phyloP scores from a whole-genome alignment of 2,797 vertebrate genomes.

The Buphagus erythrorhynchus region DNA sequence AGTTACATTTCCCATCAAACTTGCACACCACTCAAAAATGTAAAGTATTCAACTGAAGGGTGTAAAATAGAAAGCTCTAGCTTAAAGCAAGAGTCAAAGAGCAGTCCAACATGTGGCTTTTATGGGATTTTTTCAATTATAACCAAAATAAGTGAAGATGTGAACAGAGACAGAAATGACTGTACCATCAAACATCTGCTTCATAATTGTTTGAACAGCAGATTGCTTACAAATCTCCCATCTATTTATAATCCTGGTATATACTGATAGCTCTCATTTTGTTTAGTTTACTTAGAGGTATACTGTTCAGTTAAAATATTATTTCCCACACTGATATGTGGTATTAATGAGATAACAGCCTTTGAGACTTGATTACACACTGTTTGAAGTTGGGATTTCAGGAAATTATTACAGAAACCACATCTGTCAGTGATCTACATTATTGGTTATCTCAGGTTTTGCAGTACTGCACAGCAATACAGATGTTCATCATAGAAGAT shows the following conservation, averaged over 20 bases:
- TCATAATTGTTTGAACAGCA: slow-evolving; percentile 77
- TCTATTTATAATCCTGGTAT: slow-evolving; percentile 71
- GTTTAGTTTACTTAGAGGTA: slow-evolving; percentile 32
- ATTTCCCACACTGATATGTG: neutral
- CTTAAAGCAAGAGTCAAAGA: slow-evolving; percentile 57
- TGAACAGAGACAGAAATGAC: slow-evolving; percentile 75
- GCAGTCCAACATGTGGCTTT: slow-evolving; percentile 29
- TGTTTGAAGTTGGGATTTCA: neutral
- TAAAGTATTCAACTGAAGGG: slow-evolving; percentile 22
- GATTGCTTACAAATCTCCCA: slow-evolving; percentile 69
- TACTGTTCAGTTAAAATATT: neutral
- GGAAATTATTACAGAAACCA: neutral
- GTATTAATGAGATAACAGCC: neutral
- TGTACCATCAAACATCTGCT: slow-evolving; percentile 76
- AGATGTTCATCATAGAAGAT: neutral
- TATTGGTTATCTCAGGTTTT: neutral
- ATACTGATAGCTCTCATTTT: slow-evolving; percentile 42
- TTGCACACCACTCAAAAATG: slow-evolving; percentile 15
- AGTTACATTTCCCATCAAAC: neutral
- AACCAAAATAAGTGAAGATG: slow-evolving; percentile 74
- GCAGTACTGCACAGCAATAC: neutral
- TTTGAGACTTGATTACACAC: neutral
- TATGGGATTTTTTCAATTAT: slow-evolving; percentile 74
- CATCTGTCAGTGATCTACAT: neutral
- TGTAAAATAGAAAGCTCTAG: slow-evolving; percentile 33